phyloP scores from a whole-genome alignment of 2,113 vertebrate genomes.

The Shinisaurus crocodilurus region DNA sequence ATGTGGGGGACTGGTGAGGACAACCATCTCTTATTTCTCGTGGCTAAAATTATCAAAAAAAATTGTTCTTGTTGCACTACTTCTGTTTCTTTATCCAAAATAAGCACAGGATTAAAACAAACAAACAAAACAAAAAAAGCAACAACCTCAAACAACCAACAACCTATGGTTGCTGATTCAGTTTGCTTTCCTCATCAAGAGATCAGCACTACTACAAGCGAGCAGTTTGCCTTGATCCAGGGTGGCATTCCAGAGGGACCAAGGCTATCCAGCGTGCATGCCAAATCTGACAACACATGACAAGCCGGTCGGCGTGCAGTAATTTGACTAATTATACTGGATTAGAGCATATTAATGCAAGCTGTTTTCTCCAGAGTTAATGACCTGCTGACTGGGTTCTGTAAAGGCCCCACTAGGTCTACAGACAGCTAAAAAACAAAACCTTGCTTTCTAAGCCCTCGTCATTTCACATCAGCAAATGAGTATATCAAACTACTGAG shows the following conservation, averaged over 20 bases:
- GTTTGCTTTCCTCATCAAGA: constrained; percentile 70
- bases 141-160: constrained; percentile 23
- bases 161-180: constrained; percentile 59
- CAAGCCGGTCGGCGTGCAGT: constrained; percentile 92
- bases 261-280: constrained; percentile 82
- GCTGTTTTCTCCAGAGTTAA: constrained; percentile 97
- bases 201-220: constrained; percentile 72
- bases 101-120: background rate
- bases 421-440: constrained; percentile 84
- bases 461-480: constrained; percentile 87
- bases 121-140: background rate
- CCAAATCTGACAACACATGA: constrained; percentile 95
- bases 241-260: constrained; percentile 90
- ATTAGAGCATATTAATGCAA: constrained; percentile 99
- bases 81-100: constrained; percentile 64
- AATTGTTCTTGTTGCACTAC: constrained; percentile 54
- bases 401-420: constrained; percentile 82
- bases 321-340: constrained; percentile 99
- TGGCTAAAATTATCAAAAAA: background rate
- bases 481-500: constrained; percentile 85
- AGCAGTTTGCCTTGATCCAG: constrained; percentile 77
- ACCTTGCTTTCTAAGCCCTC: constrained; percentile 85
- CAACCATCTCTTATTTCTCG: constrained; percentile 43
- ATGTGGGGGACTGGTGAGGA: constrained; percentile 62
- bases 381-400: constrained; percentile 90